Percentiles rank a stretch among this genome's conserved stretches.
phyloP scores from a whole-genome alignment of 2,888 invertebrate species.

The Thymelicus sylvestris region DNA sequence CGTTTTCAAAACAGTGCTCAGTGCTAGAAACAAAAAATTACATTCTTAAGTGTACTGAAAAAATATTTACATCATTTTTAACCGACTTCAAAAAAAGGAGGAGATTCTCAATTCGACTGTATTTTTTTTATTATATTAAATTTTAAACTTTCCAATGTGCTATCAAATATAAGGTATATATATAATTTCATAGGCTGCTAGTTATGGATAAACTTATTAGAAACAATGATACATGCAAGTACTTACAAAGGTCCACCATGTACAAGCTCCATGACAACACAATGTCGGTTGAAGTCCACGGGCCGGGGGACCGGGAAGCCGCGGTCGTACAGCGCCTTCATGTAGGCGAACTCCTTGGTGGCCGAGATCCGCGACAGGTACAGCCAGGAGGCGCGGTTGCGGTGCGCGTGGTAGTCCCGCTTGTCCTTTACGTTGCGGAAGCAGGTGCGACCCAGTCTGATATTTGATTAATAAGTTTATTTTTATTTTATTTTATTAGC shows the following conservation, averaged over 20 bases:
- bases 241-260: constrained; percentile 92
- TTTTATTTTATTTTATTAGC: no score
- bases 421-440: constrained; percentile 98
- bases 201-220: no score
- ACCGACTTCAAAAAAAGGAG: no score
- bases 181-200: no score
- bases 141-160: no score
- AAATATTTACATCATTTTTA: no score
- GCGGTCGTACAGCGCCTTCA: constrained; percentile 96
- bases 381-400: constrained; percentile 96
- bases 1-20: no score
- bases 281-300: constrained; percentile 97
- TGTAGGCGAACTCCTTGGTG: constrained; percentile 98
- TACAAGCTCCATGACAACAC: constrained; percentile 97
- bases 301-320: constrained; percentile 98
- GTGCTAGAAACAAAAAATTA: no score
- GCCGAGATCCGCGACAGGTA: constrained; percentile 98
- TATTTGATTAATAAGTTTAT: constrained; percentile 29
- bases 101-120: no score
- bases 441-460: constrained; percentile 95
- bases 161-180: no score
- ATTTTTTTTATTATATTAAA: no score
- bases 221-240: not conserved
- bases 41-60: no score
- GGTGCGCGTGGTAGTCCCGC: constrained; percentile 97